These are phyloP conservation scores for Popillia japonica DNA, from an alignment of 1,140 invertebrate species.

Conservation along the genomic window DNA sequence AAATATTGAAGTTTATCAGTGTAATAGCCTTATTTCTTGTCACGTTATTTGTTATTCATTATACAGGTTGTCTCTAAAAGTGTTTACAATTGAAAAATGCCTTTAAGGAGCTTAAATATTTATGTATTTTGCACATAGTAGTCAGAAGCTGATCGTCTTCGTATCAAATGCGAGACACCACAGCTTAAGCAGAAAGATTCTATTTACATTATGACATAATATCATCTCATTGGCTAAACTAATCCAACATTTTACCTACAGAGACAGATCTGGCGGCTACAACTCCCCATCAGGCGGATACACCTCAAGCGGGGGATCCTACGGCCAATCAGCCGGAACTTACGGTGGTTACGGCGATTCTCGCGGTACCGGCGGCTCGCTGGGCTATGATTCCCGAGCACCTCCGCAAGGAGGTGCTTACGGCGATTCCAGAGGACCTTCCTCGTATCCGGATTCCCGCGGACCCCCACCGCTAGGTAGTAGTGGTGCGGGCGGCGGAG, in stretches of 20 bases:
- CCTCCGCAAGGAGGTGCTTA: constrained; percentile 40
- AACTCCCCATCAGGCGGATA: not conserved
- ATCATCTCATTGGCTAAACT: no score
- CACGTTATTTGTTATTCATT: no score
- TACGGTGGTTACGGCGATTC: constrained; percentile 48
- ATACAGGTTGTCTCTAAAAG: no score
- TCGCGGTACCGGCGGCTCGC: not conserved
- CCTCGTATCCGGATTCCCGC: constrained; percentile 43
- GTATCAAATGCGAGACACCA: no score
- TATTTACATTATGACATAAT: no score
- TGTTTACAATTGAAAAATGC: no score
- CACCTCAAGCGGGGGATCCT: not conserved
- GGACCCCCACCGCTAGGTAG: constrained; percentile 21
- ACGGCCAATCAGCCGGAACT: constrained; percentile 17
- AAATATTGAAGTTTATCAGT: no score
- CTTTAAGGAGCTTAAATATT: not conserved
- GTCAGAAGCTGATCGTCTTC: no score
- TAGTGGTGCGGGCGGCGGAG: not conserved
- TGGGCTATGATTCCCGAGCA: constrained; percentile 23
- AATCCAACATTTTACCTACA: not conserved
- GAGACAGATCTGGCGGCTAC: not conserved
- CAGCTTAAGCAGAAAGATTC: no score
- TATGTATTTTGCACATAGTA: no score
- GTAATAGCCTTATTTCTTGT: no score
- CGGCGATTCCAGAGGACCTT: constrained; percentile 39